These are phyloP conservation scores for Odontocerum albicorne DNA, from an alignment of 2,888 invertebrate genomes.

Conservation along the genomic window DNA sequence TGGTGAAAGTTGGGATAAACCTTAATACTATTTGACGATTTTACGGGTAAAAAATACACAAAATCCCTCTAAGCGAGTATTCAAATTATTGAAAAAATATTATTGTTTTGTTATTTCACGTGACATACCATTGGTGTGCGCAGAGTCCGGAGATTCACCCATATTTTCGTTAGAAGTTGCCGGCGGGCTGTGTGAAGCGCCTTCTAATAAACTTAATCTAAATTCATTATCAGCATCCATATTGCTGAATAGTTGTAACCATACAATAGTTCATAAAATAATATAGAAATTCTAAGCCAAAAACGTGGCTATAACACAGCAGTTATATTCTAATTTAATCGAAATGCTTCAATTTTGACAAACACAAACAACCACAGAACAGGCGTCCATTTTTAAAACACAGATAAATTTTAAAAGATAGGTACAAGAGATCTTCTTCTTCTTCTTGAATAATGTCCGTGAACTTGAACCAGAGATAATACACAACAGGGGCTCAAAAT, in stretches of 20 bases:
- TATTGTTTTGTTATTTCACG: slow-evolving; percentile 5
- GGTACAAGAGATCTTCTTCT: no score
- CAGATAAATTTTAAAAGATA: no score
- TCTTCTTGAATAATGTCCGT: no score
- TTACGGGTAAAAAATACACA: no score
- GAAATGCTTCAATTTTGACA: slow-evolving; percentile 32
- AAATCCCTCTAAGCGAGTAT: no score
- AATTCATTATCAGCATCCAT: slow-evolving; percentile 54
- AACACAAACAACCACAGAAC: slow-evolving; percentile 34
- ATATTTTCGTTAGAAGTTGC: slow-evolving; percentile 43
- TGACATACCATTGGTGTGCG: slow-evolving; percentile 26
- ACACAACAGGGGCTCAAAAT: no score
- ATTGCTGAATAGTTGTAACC: slow-evolving; percentile 2
- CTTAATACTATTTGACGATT: no score
- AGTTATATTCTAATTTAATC: slow-evolving; percentile 11
- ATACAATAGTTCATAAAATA: not conserved
- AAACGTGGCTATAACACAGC: not conserved
- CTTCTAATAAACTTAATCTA: slow-evolving; percentile 50
- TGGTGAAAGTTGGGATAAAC: no score
- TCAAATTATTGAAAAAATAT: no score
- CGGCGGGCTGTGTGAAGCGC: slow-evolving; percentile 53
- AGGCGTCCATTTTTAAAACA: slow-evolving; percentile 36
- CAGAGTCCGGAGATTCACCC: slow-evolving; percentile 23
- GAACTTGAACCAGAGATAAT: no score
- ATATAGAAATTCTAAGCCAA: slow-evolving; percentile 10